Evolutionary conservation across 2,888 invertebrate species (phyloP), one percentile per base, ranked within the genome.

Genomic region (Limenitis camilla): DNA sequence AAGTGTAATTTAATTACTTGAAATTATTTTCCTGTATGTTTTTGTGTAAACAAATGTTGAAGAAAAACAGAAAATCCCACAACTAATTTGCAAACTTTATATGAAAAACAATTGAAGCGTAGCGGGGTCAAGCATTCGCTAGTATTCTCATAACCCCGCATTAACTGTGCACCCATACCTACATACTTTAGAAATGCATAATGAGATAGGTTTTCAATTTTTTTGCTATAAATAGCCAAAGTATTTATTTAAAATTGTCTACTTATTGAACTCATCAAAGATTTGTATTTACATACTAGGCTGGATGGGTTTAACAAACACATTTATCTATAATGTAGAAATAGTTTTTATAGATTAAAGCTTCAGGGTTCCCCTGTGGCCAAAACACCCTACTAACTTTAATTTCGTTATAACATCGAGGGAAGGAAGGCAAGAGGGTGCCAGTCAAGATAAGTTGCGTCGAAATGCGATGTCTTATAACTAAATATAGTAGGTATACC

Each of bases 361-460:
- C 44, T 32, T 39, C 49, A 41, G 31, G 32, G 19, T 54, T 42
- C 53, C 54, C 54, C 47, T 44, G 50, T 74, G 75, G 76, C 78
- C 76, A 57, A 68, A 68, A 69, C 79, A 81, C 84, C 83, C 83
- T 76, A 82, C 74, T 81, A 78, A 83, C 81, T 76, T 80, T 79
- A 78, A 82, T 84, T 81, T 74, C 71, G 72, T 76, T 79, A 79
- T 80, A 76, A 73, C 69, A 72, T 69, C 62, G 72, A 73, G 76
- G 78, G 76, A 76, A 75, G 64, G 63, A 63, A 63, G 61, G 67
- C 64, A 73, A 69, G 71, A 61, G 65, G 67, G 65, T 48, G 56
- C 55, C 56, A 60, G 49, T 54, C 52, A 53, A 55, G 50, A 57
- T 53, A 59, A 43, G 50, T 54, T 38, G 50, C 31, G 43, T 50